phyloP scores from a whole-genome alignment of 1,140 invertebrate genomes.

The Megalopta genalis region DNA sequence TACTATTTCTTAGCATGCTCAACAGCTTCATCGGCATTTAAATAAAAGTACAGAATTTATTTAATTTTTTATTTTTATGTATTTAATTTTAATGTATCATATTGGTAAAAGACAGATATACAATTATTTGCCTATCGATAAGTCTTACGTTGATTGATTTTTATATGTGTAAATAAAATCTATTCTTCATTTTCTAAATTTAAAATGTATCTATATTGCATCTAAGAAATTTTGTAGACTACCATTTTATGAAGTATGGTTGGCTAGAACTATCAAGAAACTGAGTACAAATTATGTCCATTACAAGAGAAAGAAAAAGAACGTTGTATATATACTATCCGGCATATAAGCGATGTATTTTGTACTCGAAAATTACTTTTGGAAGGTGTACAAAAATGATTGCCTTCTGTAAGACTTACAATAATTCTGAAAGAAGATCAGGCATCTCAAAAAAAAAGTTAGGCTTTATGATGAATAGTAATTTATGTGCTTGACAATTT shows the following conservation, averaged over 20 bases:
- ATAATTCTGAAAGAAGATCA: constrained; percentile 17
- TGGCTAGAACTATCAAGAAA: constrained; percentile 46
- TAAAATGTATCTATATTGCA: constrained; percentile 38
- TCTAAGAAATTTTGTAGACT: constrained; percentile 30
- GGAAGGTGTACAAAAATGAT: constrained; percentile 44
- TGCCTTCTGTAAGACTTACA: constrained; percentile 44
- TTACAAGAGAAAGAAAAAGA: constrained; percentile 44
- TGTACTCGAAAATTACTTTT: constrained; percentile 51
- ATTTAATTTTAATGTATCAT: constrained; percentile 23
- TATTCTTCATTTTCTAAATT: constrained; percentile 1
- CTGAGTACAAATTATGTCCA: constrained; percentile 62
- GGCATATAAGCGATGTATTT: constrained; percentile 45
- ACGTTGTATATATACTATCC: constrained; percentile 53
- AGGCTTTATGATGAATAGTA: constrained; percentile 37
- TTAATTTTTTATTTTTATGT: constrained; percentile 15
- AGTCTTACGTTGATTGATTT: constrained; percentile 46
- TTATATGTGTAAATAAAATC: constrained; percentile 44
- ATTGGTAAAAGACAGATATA: neutral
- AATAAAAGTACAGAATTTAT: constrained; percentile 17
- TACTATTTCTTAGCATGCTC: constrained; percentile 7
- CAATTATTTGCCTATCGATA: neutral
- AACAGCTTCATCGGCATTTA: neutral
- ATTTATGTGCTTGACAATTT: constrained; percentile 41
- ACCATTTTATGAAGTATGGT: constrained; percentile 18
- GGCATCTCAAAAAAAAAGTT: constrained; percentile 14